Base-by-base conservation (phyloP, 2,797 vertebrate genomes). In the Anableps anableps region DNA sequence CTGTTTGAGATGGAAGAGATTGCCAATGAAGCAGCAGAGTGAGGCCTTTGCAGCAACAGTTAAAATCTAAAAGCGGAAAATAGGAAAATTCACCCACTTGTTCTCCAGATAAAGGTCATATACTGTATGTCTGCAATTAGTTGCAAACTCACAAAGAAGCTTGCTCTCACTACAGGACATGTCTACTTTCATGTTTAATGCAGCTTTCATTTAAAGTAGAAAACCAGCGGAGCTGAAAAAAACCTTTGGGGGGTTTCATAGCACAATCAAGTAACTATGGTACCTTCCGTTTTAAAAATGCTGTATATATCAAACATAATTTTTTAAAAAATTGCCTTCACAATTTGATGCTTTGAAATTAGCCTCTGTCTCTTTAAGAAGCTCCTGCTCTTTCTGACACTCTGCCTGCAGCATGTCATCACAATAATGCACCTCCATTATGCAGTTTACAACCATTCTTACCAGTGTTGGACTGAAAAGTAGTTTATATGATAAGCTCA, bases 41-140 rank as follows among this genome's bases (percentile, higher is more conserved):
- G 41, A 79, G 48, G 36, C 77, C 4, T 76, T 7, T 70, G 55
- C 11, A 36, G 38, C 50, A 60, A 5, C 19, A 66, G 55, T 66
- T 53, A 29, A 16, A 60, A 80, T 23, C 48, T 66, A 45, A 77
- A 81, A 80, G 19, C 45, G n/a, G 16, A 21, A 51, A 50, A 29
- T 16, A 60, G n/a, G 34, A 21, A 51, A 50, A 34, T 19, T 47
- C 26, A 60, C 38, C 13, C 29, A 23, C 53, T 29, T 72, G 47
- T 79, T 21, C 47, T 23, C 45, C 23, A 77, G 80, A 31, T 72
- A 47, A 79, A 79, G 81, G 75, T 81, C 75, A 83, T 48, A 72
- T 58, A 26, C 45, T 47, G 34, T 19, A 53, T 17, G 31, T 41
- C 26, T 71, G 53, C 0, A 78, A 83, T 80, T 53, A 48, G 74